These are phyloP conservation scores for Sinocyclocheilus rhinocerous DNA, from an alignment of 2,113 vertebrate species.

Conservation along the genomic window DNA sequence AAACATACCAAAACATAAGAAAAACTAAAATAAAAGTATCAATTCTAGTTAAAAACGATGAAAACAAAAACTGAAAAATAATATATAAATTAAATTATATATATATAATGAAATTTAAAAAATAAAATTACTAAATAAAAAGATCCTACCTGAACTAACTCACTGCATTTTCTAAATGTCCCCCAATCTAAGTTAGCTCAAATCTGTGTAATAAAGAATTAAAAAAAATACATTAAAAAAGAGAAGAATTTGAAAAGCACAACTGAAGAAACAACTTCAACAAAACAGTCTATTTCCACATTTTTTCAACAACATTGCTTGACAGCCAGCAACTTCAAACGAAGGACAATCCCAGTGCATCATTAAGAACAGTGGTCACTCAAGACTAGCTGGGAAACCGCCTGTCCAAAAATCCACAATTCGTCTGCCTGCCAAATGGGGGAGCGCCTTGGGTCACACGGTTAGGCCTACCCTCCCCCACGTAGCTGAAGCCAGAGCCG, in stretches of 20 bases:
- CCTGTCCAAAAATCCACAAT: slow-evolving; percentile 42
- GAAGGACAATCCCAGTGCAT: slow-evolving; percentile 19
- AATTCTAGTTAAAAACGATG: too few species aligned
- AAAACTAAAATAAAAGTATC: too few species aligned
- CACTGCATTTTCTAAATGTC: too few species aligned
- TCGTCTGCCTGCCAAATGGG: slow-evolving; percentile 37
- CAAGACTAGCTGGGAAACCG: slow-evolving; percentile 12
- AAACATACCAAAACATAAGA: too few species aligned
- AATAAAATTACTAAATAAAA: too few species aligned
- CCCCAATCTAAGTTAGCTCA: too few species aligned
- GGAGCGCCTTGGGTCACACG: slow-evolving; percentile 42
- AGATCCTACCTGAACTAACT: too few species aligned
- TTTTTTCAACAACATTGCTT: background rate
- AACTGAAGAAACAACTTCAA: background rate
- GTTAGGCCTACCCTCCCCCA: slow-evolving; percentile 31
- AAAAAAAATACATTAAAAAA: background rate
- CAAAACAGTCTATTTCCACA: background rate
- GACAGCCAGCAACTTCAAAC: slow-evolving; percentile 8
- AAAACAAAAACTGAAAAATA: too few species aligned
- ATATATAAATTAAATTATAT: too few species aligned
- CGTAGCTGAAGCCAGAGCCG: slow-evolving; percentile 15
- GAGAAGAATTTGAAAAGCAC: background rate
- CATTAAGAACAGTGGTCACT: slow-evolving; percentile 1
- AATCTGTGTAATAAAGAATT: too few species aligned
- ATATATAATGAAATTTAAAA: too few species aligned